Conservation (phyloP, 2,113 vertebrate genomes). For the Actenoides lindsayi region DNA sequence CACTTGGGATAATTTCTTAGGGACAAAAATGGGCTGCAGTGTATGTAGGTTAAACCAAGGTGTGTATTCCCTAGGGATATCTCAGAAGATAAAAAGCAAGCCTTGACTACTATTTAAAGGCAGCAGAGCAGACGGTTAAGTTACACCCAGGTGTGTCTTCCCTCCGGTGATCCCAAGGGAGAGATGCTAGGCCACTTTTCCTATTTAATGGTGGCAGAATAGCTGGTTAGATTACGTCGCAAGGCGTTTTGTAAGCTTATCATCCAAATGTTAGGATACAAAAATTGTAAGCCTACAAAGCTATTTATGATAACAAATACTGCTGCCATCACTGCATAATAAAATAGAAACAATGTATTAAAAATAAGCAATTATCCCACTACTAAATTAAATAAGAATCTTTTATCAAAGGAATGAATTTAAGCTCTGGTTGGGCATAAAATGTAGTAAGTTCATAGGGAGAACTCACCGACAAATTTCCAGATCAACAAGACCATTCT, state of each 20-base stretch:
- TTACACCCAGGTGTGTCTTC: slow-evolving; percentile 74
- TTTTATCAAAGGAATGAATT: slow-evolving; percentile 34
- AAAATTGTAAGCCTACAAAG: slow-evolving; percentile 56
- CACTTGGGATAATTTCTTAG: slow-evolving; percentile 14
- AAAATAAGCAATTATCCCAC: slow-evolving; percentile 31
- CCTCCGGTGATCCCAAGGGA: slow-evolving; percentile 68
- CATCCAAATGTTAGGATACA: slow-evolving; percentile 42
- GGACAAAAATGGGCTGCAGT: slow-evolving; percentile 38
- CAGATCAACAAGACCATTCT: neutral
- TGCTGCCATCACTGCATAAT: slow-evolving; percentile 61
- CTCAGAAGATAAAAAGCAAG: slow-evolving; percentile 72
- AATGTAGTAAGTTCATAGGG: neutral
- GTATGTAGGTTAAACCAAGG: slow-evolving; percentile 69
- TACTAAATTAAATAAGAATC: slow-evolving; percentile 20
- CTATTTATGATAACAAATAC: slow-evolving; percentile 48
- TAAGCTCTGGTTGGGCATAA: neutral
- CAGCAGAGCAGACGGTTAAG: slow-evolving; percentile 70
- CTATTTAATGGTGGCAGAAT: slow-evolving; percentile 65
- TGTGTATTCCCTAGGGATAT: slow-evolving; percentile 72
- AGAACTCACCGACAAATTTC: neutral
- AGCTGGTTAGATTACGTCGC: slow-evolving; percentile 58
- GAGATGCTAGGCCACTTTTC: slow-evolving; percentile 69
- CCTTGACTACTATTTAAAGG: slow-evolving; percentile 72
- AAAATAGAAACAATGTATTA: slow-evolving; percentile 59
- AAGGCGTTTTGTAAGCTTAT: slow-evolving; percentile 34